phyloP scores from a whole-genome alignment of 2,888 invertebrate species.

The Notodromas monacha region DNA sequence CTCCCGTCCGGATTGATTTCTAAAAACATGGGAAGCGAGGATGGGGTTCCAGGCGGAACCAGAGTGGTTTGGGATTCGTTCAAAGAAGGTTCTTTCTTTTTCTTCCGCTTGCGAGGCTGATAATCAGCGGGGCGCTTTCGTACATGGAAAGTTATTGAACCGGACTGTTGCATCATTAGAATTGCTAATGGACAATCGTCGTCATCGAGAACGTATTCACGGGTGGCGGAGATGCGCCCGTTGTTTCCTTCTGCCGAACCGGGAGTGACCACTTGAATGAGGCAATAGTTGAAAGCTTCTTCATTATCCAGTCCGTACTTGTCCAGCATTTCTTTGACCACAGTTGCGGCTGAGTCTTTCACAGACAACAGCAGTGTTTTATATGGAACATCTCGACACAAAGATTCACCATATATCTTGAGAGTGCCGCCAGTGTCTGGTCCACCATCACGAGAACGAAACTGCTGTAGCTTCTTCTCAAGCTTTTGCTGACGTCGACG shows the following conservation, averaged over 20 bases:
- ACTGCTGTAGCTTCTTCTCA: constrained; percentile 79
- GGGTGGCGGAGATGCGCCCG: constrained; percentile 17
- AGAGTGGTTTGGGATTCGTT: no score
- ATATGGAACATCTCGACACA: constrained; percentile 87
- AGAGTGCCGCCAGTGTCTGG: constrained; percentile 70
- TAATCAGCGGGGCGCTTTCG: constrained; percentile 64
- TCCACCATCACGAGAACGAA: constrained; percentile 72
- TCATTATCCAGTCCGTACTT: constrained; percentile 77
- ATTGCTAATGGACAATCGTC: constrained; percentile 88
- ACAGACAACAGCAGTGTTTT: constrained; percentile 80
- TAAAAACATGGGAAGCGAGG: no score
- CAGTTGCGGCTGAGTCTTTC: constrained; percentile 60
- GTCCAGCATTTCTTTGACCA: constrained; percentile 77
- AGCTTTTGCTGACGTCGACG: constrained; percentile 78
- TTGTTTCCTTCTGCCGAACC: background rate
- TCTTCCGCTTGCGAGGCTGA: constrained; percentile 58
- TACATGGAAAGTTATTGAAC: constrained; percentile 90
- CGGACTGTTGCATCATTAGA: constrained; percentile 36
- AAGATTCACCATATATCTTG: constrained; percentile 79
- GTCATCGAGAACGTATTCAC: constrained; percentile 76
- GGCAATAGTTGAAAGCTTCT: constrained; percentile 64
- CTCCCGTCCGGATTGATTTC: constrained; percentile 10
- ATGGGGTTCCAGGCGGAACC: no score
- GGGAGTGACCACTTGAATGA: constrained; percentile 54
- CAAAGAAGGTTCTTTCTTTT: constrained; percentile 22